Percentiles rank a stretch among this genome's conserved stretches.
phyloP scores from a whole-genome alignment of 2,113 vertebrate genomes.

The Megaptera novaeangliae region DNA sequence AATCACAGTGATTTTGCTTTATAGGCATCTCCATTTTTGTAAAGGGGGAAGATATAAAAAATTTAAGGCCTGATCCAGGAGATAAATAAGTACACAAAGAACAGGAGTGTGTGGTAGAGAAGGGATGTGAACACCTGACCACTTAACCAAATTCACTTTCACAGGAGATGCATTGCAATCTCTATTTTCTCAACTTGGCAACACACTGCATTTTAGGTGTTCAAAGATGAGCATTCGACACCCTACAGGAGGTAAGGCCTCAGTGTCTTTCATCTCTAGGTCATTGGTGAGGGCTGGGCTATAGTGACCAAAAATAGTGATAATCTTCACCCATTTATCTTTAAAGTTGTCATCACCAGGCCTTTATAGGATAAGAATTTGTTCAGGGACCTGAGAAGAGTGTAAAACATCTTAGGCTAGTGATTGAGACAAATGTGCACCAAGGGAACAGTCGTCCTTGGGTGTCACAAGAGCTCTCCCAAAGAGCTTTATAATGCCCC shows the following conservation, averaged over 20 bases:
- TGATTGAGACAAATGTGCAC: not conserved
- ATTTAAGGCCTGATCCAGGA: not conserved
- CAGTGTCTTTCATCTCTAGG: constrained; percentile 11
- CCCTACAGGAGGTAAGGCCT: not conserved
- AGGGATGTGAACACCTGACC: not conserved
- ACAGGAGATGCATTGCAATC: not conserved
- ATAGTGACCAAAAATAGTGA: constrained; percentile 25
- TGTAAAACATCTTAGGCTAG: not conserved
- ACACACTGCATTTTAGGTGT: constrained; percentile 23
- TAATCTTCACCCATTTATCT: constrained; percentile 36
- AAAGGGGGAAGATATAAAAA: not conserved
- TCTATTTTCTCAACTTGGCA: constrained; percentile 34
- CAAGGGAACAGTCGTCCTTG: not conserved
- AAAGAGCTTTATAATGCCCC: not conserved
- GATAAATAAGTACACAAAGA: not conserved
- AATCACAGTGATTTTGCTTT: constrained; percentile 44
- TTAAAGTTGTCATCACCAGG: constrained; percentile 43
- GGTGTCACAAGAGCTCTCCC: not conserved
- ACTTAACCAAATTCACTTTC: constrained; percentile 1
- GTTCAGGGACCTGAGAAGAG: not conserved
- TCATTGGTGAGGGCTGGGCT: not conserved
- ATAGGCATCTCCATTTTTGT: not conserved
- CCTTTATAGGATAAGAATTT: constrained; percentile 38
- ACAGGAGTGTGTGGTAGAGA: not conserved
- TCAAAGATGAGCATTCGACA: not conserved